Evolutionary conservation across 2,888 invertebrate genomes (phyloP).

Genomic region (Scaptodrosophila latifasciaeformis): DNA sequence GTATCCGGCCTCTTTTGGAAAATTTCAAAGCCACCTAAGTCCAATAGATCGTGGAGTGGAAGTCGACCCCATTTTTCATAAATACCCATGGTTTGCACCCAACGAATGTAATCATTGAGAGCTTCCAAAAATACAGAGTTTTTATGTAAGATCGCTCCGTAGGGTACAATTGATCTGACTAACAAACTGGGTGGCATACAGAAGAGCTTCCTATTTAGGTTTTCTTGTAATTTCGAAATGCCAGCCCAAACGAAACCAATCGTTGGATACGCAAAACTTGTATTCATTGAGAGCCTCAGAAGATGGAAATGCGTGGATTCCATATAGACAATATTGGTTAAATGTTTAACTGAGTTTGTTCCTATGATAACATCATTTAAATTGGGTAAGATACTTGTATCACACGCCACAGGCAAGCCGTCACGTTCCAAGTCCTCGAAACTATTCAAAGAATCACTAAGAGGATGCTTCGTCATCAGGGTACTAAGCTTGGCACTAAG

Average conservation of each 20-base stretch:
- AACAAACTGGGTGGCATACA: background rate
- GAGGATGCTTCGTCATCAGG: slow-evolving; percentile 29
- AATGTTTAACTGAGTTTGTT: slow-evolving; percentile 6
- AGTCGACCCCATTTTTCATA: background rate
- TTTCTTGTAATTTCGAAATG: slow-evolving; percentile 12
- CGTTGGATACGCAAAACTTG: slow-evolving; percentile 32
- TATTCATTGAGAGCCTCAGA: slow-evolving; percentile 15
- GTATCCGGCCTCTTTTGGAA: background rate
- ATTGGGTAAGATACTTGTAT: background rate
- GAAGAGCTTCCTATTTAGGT: background rate
- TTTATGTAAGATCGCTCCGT: background rate
- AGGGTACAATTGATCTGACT: background rate
- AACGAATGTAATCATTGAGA: background rate
- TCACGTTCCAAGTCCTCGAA: slow-evolving; percentile 29
- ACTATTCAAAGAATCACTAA: slow-evolving; percentile 14
- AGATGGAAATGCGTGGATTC: background rate
- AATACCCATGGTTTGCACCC: background rate
- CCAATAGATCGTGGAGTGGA: background rate
- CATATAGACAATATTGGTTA: background rate
- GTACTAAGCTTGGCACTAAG: slow-evolving; percentile 20
- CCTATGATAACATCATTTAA: background rate
- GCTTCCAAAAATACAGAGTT: background rate
- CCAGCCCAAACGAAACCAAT: background rate
- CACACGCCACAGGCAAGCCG: slow-evolving; percentile 25
- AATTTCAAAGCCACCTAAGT: background rate